Conservation (phyloP, 2,113 vertebrate species). For the Atrichornis clamosus region DNA sequence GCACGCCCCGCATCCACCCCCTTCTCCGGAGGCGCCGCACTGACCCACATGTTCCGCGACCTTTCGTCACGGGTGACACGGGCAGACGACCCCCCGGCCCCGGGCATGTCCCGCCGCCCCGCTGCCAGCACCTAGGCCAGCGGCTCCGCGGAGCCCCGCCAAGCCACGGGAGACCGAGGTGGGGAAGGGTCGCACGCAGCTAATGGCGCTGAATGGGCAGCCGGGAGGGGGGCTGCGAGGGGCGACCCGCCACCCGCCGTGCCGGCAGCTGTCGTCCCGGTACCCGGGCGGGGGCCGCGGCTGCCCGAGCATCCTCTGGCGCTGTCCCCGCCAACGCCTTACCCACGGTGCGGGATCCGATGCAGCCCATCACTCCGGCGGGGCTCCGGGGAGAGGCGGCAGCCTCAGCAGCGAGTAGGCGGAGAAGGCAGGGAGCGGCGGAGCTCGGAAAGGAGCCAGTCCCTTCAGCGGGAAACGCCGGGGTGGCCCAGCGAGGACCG, state of each 20-base stretch:
- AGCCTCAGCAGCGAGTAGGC: neutral
- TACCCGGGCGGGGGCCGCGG: neutral
- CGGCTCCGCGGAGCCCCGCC: neutral
- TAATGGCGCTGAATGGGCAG: neutral
- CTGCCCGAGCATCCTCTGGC: neutral
- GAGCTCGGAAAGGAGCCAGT: neutral
- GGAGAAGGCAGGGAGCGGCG: neutral
- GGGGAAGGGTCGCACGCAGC: neutral
- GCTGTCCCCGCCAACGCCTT: constrained; percentile 60
- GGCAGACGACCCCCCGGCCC: neutral
- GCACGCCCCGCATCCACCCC: constrained; percentile 18
- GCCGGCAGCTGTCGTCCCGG: neutral
- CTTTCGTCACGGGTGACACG: neutral
- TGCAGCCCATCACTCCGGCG: constrained; percentile 77
- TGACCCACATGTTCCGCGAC: constrained; percentile 29
- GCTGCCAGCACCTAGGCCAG: neutral
- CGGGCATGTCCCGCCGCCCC: neutral
- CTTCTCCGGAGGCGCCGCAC: constrained; percentile 13
- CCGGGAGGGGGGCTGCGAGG: neutral
- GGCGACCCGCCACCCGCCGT: neutral
- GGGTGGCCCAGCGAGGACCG: constrained; percentile 21
- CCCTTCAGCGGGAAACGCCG: constrained; percentile 45
- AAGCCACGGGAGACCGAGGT: neutral
- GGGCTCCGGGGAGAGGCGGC: constrained; percentile 27
- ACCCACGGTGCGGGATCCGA: constrained; percentile 81